phyloP scores from a whole-genome alignment of 2,888 invertebrate genomes.

The Pterostichus niger region DNA sequence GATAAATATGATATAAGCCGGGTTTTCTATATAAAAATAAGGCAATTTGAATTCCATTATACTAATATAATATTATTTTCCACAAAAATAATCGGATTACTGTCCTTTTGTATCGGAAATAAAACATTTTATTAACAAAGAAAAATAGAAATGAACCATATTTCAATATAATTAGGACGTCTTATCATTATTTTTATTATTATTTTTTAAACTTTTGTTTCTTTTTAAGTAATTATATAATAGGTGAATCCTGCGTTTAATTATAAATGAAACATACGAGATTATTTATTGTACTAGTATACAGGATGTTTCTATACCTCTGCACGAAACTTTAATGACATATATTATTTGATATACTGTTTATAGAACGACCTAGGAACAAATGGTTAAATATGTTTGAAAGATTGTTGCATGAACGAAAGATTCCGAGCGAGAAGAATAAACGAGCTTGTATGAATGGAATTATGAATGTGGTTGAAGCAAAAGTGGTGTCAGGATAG shows the following conservation, averaged over 20 bases:
- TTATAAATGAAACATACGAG: neutral
- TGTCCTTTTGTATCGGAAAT: neutral
- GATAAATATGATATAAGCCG: neutral
- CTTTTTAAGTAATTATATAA: neutral
- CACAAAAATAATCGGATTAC: slow-evolving; percentile 8
- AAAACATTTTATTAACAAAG: neutral
- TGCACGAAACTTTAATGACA: too few relatives aligned
- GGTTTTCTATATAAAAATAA: slow-evolving; percentile 1
- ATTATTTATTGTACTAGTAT: too few relatives aligned
- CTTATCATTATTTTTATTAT: neutral
- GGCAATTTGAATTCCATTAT: neutral
- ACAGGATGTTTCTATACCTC: too few relatives aligned
- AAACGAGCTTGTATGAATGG: too few relatives aligned
- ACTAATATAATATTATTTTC: neutral
- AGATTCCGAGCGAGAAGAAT: too few relatives aligned
- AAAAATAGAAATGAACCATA: neutral
- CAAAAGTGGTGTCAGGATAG: too few relatives aligned
- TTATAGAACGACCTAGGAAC: too few relatives aligned
- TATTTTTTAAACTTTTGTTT: neutral
- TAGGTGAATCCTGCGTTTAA: neutral
- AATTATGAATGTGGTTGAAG: too few relatives aligned
- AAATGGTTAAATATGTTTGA: too few relatives aligned
- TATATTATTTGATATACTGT: too few relatives aligned
- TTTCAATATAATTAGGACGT: neutral
- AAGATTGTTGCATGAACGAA: too few relatives aligned